These are phyloP conservation scores for Poicephalus gulielmi DNA, from an alignment of 2,113 vertebrate genomes.

Conservation along the genomic window DNA sequence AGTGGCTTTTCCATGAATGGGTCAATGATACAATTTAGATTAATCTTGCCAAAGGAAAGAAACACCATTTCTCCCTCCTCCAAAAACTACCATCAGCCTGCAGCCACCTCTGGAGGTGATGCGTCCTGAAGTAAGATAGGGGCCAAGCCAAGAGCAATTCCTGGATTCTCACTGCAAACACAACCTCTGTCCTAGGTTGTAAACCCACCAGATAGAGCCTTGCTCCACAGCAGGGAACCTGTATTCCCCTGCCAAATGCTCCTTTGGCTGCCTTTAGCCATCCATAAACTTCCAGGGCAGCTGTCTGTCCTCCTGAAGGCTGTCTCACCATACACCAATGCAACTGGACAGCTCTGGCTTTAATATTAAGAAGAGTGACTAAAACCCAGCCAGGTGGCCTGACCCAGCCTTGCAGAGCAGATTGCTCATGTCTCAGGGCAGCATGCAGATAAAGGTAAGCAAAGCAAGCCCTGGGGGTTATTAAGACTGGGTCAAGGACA, in stretches of 20 bases:
- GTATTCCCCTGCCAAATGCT: not conserved
- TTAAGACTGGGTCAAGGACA: not conserved
- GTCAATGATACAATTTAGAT: not conserved
- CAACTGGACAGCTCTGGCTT: not conserved
- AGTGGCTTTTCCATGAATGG: not conserved
- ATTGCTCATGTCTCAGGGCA: not conserved
- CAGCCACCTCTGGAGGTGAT: not conserved
- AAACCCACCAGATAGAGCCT: not conserved
- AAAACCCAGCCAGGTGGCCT: not conserved
- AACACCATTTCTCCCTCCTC: not conserved
- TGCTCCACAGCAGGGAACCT: not conserved
- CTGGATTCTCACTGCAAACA: not conserved
- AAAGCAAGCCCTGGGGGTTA: not conserved
- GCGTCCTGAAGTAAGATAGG: not conserved
- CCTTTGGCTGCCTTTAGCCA: not conserved
- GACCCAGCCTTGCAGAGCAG: not conserved
- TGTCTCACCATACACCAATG: not conserved
- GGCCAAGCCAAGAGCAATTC: not conserved
- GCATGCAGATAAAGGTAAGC: not conserved
- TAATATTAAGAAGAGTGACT: not conserved
- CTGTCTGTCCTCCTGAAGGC: not conserved
- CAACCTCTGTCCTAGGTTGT: not conserved
- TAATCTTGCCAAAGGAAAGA: not conserved
- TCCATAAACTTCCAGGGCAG: not conserved
- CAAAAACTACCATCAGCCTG: accelerated